phyloP scores from a whole-genome alignment of 2,888 invertebrate species.

The Pterostichus madidus region DNA sequence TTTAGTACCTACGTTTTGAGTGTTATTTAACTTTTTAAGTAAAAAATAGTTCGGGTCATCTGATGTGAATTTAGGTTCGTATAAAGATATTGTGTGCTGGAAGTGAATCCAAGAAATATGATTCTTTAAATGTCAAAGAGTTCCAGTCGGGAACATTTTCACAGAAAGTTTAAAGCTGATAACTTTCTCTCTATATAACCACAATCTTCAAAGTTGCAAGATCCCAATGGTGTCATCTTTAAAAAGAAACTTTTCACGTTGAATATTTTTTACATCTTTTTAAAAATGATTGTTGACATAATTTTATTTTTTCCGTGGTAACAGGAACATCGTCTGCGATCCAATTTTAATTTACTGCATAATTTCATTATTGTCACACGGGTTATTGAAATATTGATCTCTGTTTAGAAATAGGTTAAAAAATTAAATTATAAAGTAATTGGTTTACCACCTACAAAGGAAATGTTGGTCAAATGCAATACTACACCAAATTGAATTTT shows the following conservation, averaged over 20 bases:
- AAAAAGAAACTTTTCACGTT: slow-evolving; percentile 32
- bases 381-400: slow-evolving; percentile 35
- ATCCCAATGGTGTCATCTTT: slow-evolving; percentile 44
- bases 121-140: slow-evolving; percentile 33
- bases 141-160: slow-evolving; percentile 32
- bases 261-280: slow-evolving; percentile 48
- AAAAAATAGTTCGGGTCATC: no score
- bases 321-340: not conserved
- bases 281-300: slow-evolving; percentile 42
- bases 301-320: slow-evolving; percentile 32
- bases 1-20: no score
- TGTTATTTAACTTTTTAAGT: no score
- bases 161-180: slow-evolving; percentile 43
- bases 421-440: slow-evolving; percentile 34
- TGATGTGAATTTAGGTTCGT: no score
- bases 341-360: slow-evolving; percentile 36
- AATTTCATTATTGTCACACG: slow-evolving; percentile 22
- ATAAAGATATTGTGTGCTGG: not conserved
- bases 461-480: slow-evolving; percentile 16
- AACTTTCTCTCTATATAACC: slow-evolving; percentile 42
- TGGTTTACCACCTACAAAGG: slow-evolving; percentile 27
- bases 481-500: slow-evolving; percentile 21
- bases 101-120: slow-evolving; percentile 12
- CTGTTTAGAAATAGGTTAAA: not conserved
- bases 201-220: slow-evolving; percentile 41